Percentiles rank a stretch among this genome's conserved stretches.
Conservation (phyloP, 2,888 invertebrate species). For the Tricholauxania praeusta region DNA sequence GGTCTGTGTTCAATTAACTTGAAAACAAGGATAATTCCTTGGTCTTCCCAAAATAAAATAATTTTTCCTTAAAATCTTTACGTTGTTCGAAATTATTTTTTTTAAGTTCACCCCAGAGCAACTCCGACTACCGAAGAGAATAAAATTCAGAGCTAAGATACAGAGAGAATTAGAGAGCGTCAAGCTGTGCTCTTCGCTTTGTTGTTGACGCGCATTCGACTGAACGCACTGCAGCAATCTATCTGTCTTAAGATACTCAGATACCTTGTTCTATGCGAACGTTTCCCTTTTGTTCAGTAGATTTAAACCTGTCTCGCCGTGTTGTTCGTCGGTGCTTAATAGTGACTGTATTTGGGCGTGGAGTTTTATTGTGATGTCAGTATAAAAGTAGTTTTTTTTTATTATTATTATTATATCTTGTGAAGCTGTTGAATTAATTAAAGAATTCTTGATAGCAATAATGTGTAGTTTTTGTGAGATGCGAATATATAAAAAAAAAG, state of each 20-base stretch:
- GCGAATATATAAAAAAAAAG: too few species aligned
- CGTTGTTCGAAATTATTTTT: too few species aligned
- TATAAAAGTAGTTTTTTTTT: not conserved
- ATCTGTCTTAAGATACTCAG: constrained; percentile 22
- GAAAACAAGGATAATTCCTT: too few species aligned
- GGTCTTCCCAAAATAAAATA: too few species aligned
- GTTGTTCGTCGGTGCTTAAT: constrained; percentile 45
- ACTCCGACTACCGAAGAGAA: not conserved
- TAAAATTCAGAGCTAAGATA: not conserved
- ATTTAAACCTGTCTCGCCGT: constrained; percentile 50
- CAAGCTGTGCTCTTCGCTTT: not conserved
- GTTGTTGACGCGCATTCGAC: not conserved
- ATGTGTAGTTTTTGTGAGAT: too few species aligned
- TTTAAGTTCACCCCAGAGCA: too few species aligned
- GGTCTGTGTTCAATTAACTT: too few species aligned
- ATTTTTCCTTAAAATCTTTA: too few species aligned
- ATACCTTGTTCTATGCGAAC: constrained; percentile 10
- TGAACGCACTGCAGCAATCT: constrained; percentile 1
- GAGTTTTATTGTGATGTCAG: constrained; percentile 25
- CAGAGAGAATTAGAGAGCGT: constrained; percentile 2
- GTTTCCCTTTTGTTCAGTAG: constrained; percentile 46
- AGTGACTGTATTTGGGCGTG: constrained; percentile 10
- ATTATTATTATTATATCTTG: too few species aligned
- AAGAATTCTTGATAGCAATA: constrained; percentile 1
- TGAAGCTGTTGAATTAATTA: constrained; percentile 3